Percentiles rank a stretch among this genome's conserved stretches.
Conservation (phyloP, 2,888 invertebrate species). For the Drosophila rellima region DNA sequence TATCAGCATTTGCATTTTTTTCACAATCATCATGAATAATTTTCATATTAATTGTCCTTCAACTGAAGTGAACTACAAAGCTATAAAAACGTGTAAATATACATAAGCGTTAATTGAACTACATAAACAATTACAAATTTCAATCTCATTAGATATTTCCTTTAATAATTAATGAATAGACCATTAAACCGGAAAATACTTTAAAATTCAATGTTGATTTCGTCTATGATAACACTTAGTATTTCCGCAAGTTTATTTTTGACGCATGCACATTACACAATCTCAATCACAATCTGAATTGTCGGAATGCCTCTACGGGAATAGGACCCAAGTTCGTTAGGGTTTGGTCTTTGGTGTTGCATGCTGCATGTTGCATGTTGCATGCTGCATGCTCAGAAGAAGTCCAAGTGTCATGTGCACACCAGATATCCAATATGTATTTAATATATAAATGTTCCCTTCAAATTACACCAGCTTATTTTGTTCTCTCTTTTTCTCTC, state of each 20-base stretch:
- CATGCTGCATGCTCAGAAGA: slow-evolving; percentile 52
- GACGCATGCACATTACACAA: slow-evolving; percentile 37
- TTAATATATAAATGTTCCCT: slow-evolving; percentile 28
- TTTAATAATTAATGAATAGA: not conserved
- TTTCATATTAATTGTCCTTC: slow-evolving; percentile 46
- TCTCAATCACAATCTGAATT: slow-evolving; percentile 13
- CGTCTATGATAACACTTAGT: slow-evolving; percentile 22
- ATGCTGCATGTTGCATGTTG: slow-evolving; percentile 58
- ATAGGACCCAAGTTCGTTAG: slow-evolving; percentile 1
- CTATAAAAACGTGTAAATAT: slow-evolving; percentile 70
- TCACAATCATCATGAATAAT: slow-evolving; percentile 44
- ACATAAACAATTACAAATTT: slow-evolving; percentile 2
- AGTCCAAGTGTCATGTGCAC: slow-evolving; percentile 32
- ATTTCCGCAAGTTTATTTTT: not conserved
- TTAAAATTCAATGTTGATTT: slow-evolving; percentile 6
- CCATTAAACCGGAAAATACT: not conserved
- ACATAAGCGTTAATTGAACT: slow-evolving; percentile 62
- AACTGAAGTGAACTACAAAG: slow-evolving; percentile 23
- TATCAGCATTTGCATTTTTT: slow-evolving; percentile 40
- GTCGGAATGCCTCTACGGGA: slow-evolving; percentile 1
- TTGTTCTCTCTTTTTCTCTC: slow-evolving; percentile 42
- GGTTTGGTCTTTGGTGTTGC: slow-evolving; percentile 33
- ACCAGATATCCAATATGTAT: slow-evolving; percentile 40
- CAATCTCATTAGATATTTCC: not conserved
- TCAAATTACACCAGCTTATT: slow-evolving; percentile 46